Conservation (phyloP, 1,140 invertebrate genomes). For the Lepidurus packardi region DNA sequence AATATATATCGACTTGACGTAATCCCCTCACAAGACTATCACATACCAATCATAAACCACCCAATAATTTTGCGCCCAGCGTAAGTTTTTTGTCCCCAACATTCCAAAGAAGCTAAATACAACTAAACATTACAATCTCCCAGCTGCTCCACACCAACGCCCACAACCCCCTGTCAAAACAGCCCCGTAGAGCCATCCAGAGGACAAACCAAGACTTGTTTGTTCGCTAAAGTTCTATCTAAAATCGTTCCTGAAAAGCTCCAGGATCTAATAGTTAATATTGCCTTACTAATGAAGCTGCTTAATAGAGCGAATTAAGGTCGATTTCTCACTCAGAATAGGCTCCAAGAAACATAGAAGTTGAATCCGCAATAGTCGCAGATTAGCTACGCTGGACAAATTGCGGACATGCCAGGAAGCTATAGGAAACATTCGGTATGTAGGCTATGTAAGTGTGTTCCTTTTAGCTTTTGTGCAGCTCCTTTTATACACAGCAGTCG, state of each 20-base stretch:
- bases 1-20: conserved; percentile 11
- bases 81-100: neutral
- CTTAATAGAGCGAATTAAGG: too few species aligned
- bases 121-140: too few species aligned
- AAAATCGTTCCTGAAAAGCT: too few species aligned
- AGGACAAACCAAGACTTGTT: too few species aligned
- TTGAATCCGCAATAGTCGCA: neutral
- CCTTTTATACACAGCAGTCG: neutral
- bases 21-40: neutral
- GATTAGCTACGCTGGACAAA: neutral
- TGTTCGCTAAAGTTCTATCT: too few species aligned
- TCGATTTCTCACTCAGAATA: too few species aligned
- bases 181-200: too few species aligned
- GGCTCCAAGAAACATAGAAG: too few species aligned
- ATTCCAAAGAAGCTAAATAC: neutral
- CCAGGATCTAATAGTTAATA: too few species aligned
- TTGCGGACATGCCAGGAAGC: neutral
- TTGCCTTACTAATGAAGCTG: too few species aligned
- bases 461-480: neutral
- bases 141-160: too few species aligned
- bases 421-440: neutral
- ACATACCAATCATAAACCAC: conserved; percentile 22
- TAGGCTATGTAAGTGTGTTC: neutral
- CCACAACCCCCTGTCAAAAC: too few species aligned
- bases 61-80: conserved; percentile 19